Evolutionary conservation across 64 coral and sea anemone species (phyloP).

Genomic region (Trachythela sp.): DNA sequence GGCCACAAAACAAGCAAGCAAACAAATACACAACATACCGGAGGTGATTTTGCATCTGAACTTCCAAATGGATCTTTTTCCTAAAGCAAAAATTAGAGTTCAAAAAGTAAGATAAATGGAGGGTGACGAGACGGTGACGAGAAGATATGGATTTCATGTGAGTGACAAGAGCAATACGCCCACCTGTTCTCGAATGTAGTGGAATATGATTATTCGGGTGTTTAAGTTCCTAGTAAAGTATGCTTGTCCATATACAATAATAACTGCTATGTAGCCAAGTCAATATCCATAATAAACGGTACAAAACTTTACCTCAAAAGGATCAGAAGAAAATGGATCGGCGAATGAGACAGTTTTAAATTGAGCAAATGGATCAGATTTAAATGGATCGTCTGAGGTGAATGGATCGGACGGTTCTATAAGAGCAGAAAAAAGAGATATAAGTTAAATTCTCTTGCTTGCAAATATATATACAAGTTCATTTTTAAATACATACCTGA

Average conservation of each 20-base stretch:
- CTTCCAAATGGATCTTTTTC: conserved; percentile 17
- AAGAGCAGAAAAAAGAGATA: conserved; percentile 12
- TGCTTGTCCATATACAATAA: no score
- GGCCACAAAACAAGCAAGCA: no score
- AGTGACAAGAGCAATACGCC: no score
- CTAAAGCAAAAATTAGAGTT: neutral
- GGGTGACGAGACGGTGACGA: no score
- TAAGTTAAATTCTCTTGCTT: no score
- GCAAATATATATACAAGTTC: no score
- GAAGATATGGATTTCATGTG: no score
- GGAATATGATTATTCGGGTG: no score
- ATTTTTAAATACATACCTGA: conserved; percentile 51
- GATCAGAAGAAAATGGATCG: conserved; percentile 86
- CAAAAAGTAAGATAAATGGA: neutral
- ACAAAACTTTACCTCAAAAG: conserved; percentile 91
- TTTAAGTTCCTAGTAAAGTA: no score
- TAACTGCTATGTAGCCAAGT: no score
- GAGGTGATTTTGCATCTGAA: neutral
- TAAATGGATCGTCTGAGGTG: conserved; percentile 90
- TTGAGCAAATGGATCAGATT: conserved; percentile 87
- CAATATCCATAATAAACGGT: no score
- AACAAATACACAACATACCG: neutral
- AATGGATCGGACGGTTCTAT: conserved; percentile 86
- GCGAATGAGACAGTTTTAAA: conserved; percentile 98
- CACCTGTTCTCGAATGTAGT: no score